Percentiles rank a stretch among this genome's conserved stretches.
Conservation (phyloP, 2,888 invertebrate species). For the Empis stercorea region DNA sequence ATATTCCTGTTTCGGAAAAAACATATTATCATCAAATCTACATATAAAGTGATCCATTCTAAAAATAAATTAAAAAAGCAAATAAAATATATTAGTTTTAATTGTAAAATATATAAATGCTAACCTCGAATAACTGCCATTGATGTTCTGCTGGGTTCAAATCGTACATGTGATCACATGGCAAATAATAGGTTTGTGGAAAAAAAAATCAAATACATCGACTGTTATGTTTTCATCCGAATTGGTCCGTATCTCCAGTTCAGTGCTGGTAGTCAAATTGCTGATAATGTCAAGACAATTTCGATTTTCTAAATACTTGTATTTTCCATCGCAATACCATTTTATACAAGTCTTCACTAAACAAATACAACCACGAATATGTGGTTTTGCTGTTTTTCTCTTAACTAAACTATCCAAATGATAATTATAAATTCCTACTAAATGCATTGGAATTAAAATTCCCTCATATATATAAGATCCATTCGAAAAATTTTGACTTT, state of each 20-base stretch:
- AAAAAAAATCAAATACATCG: background rate
- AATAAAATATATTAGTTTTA: background rate
- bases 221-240: background rate
- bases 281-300: background rate
- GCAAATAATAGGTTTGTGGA: background rate
- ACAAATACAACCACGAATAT: conserved; percentile 24
- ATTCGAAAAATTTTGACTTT: conserved; percentile 10
- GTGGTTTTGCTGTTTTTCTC: conserved; percentile 18
- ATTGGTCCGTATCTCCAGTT: background rate
- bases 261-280: background rate
- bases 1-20: conserved; percentile 4
- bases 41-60: conserved; percentile 5
- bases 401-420: conserved; percentile 24
- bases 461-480: conserved; percentile 20
- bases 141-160: background rate
- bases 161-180: background rate
- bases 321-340: background rate
- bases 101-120: background rate
- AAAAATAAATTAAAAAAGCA: background rate
- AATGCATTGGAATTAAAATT: conserved; percentile 16
- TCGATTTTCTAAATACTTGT: background rate
- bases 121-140: conserved; percentile 1
- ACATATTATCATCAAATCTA: background rate
- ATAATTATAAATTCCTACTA: conserved; percentile 17
- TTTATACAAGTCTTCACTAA: background rate